These are phyloP conservation scores for Oriolus oriolus DNA, from an alignment of 2,113 vertebrate genomes.

Conservation along the genomic window DNA sequence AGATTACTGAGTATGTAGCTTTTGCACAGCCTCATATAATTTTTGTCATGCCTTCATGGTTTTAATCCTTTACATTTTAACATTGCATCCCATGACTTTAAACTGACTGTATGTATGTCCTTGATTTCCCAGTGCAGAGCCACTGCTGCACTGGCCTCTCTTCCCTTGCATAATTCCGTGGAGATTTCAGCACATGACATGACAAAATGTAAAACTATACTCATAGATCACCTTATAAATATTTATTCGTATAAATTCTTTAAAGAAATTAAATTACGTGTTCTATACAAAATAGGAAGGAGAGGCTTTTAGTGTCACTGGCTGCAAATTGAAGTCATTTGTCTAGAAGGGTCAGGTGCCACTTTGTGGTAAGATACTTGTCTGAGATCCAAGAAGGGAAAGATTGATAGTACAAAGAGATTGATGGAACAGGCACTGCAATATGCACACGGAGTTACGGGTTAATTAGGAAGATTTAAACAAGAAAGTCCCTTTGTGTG, in stretches of 20 bases:
- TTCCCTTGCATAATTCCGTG: background rate
- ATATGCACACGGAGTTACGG: conserved; percentile 44
- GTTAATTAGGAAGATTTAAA: conserved; percentile 70
- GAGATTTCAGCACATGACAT: background rate
- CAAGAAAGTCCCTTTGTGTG: conserved; percentile 54
- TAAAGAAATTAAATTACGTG: conserved; percentile 63
- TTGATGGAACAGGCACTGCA: conserved; percentile 57
- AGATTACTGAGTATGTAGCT: background rate
- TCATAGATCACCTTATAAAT: conserved; percentile 67
- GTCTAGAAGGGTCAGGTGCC: conserved; percentile 70
- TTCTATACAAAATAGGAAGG: conserved; percentile 54
- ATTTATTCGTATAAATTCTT: conserved; percentile 70
- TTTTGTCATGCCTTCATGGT: background rate
- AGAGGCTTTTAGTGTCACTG: conserved; percentile 64
- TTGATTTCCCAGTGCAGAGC: background rate
- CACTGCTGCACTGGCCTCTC: background rate
- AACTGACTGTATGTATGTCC: background rate
- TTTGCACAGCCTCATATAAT: background rate
- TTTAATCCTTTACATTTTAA: background rate
- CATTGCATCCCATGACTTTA: background rate
- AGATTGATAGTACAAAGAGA: conserved; percentile 69
- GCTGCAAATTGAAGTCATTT: conserved; percentile 73
- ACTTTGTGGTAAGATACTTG: conserved; percentile 63
- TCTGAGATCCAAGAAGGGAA: conserved; percentile 58
- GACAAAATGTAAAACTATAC: conserved; percentile 58